phyloP scores from a whole-genome alignment of 2,797 vertebrate species.

The Pipistrellus pipistrellus region DNA sequence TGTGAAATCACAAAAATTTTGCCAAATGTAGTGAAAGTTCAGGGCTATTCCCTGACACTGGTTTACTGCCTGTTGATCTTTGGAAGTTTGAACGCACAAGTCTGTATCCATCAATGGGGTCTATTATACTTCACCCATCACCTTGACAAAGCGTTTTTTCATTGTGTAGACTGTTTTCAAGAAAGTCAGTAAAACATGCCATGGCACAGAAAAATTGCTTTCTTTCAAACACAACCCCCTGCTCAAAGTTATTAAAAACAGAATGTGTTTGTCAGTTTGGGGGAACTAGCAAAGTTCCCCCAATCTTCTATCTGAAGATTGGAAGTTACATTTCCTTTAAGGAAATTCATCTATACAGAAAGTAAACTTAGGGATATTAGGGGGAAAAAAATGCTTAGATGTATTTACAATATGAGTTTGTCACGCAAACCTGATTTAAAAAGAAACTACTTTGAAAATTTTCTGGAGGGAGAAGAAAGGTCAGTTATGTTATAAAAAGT shows the following conservation, averaged over 20 bases:
- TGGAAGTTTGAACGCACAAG: conserved; percentile 66
- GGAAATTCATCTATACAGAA: conserved; percentile 91
- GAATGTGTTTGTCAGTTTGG: no score
- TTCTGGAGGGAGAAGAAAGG: conserved; percentile 84
- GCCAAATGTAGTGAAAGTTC: conserved; percentile 82
- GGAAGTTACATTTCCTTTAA: conserved; percentile 86
- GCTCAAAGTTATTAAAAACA: no score
- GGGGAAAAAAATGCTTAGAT: conserved; percentile 79
- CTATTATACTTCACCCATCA: conserved; percentile 79
- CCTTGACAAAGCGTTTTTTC: conserved; percentile 67
- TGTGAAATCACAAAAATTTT: conserved; percentile 79
- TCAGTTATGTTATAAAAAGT: conserved; percentile 86
- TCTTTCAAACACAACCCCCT: background rate
- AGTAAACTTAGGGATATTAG: conserved; percentile 84
- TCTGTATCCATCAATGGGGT: conserved; percentile 76
- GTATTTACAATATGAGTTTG: conserved; percentile 89
- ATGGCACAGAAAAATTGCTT: conserved; percentile 60
- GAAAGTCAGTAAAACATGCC: conserved; percentile 70
- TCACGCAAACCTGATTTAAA: conserved; percentile 85
- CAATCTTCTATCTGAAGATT: conserved; percentile 79
- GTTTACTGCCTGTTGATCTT: conserved; percentile 80
- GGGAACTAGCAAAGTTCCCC: no score
- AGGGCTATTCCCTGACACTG: conserved; percentile 73
- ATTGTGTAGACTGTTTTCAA: conserved; percentile 50
- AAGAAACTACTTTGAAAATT: conserved; percentile 80